Evolutionary conservation across 2,888 invertebrate genomes (phyloP).

Genomic region (Margaritifera margaritifera): DNA sequence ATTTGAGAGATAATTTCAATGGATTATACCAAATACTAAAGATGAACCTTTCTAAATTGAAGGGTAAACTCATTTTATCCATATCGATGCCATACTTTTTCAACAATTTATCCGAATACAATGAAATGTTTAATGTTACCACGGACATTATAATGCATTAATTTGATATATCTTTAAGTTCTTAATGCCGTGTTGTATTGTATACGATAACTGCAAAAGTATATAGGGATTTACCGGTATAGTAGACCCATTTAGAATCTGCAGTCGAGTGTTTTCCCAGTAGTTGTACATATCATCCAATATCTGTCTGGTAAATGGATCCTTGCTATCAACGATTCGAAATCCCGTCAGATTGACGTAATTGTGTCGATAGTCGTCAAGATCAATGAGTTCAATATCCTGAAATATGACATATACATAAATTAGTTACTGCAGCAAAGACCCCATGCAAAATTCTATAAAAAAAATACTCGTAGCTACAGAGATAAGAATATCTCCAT

Average conservation of each 20-base stretch:
- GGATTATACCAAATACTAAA: too few species aligned
- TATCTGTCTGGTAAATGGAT: slow-evolving; percentile 46
- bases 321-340: slow-evolving; percentile 77
- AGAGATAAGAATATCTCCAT: background rate
- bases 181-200: background rate
- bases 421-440: background rate
- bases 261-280: slow-evolving; percentile 59
- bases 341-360: slow-evolving; percentile 96
- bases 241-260: slow-evolving; percentile 54
- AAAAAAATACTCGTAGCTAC: too few species aligned
- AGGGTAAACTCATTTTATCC: too few species aligned
- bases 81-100: too few species aligned
- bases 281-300: slow-evolving; percentile 62
- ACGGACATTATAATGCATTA: too few species aligned
- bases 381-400: slow-evolving; percentile 72
- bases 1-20: too few species aligned
- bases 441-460: background rate
- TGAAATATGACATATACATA: slow-evolving; percentile 38
- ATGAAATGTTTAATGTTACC: too few species aligned
- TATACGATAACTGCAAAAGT: background rate
- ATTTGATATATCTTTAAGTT: too few species aligned
- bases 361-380: slow-evolving; percentile 86
- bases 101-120: too few species aligned
- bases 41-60: too few species aligned
- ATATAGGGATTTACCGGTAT: slow-evolving; percentile 48